Evolutionary conservation across 2,888 invertebrate genomes (phyloP), one percentile per base, ranked within the genome.

Genomic region (Calephelis perditalis): DNA sequence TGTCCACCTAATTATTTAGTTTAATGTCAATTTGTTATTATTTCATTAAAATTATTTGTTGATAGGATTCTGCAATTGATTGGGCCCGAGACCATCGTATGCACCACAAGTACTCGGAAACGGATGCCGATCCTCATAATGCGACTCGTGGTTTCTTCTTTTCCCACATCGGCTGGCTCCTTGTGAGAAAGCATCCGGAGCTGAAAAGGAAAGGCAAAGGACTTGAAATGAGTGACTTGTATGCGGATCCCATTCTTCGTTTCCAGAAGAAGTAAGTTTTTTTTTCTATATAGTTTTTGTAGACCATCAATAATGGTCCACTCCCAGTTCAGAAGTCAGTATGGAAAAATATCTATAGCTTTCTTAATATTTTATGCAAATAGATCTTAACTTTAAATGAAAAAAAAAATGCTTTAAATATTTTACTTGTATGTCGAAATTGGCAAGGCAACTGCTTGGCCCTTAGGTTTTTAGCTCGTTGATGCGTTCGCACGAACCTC

Each of bases 71-170:
- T 1, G 95, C 94, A 3, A 92, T 94, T 60, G 95, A 95, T 73
- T 96, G 96, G 96, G 93, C 95, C 0, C 92, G 95, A 64, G 95
- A 96, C 76, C 95, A 95, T 84, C 92, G 96, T 71, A 95, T 96
- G 76, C 96, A 98, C 80, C 98, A 98, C 91, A 98, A 98, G 81
- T 98, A 94, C 87, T 96, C 96, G 26, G 98, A 98, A 80, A 98
- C 98, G 0, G 95, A 98, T 79, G 98, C 97, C 0, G 98, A 98
- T 86, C 98, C 98, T 0, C 97, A 98, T 81, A 97, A 98, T 78
- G 96, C 97, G 2, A 96, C 93, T 3, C 92, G 98, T 37, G 99
- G 99, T 9, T 98, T 99, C 91, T 98, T 98, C 92, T 99, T 98
- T 88, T 94, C 98, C 0, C 99, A 99, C 82, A 92, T 98, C 71